phyloP scores from a whole-genome alignment of 2,113 vertebrate species.

The Boulengeromyrus knoepffleri region DNA sequence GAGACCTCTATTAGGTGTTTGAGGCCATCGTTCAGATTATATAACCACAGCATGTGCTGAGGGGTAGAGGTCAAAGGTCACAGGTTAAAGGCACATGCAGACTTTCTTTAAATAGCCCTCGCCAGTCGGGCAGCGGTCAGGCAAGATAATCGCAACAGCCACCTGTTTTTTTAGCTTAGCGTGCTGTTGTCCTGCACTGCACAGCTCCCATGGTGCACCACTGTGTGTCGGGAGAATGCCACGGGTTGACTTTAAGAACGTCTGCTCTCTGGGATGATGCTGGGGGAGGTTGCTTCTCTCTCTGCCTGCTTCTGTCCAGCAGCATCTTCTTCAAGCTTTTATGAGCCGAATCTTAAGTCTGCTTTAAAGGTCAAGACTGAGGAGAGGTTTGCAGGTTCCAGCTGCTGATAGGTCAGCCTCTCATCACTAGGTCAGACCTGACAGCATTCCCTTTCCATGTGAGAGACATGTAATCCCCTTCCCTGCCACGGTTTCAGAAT shows the following conservation, averaged over 20 bases:
- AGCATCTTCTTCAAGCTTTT: background rate
- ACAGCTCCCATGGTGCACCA: background rate
- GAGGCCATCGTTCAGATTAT: background rate
- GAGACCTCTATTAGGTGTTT: background rate
- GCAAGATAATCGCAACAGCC: background rate
- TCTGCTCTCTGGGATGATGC: background rate
- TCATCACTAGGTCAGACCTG: background rate
- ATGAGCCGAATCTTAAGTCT: background rate
- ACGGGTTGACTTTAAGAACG: background rate
- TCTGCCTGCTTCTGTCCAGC: conserved; percentile 7
- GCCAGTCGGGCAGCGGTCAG: background rate
- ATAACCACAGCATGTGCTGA: background rate
- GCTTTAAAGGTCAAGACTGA: background rate
- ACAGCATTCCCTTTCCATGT: background rate
- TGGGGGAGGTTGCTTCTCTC: background rate
- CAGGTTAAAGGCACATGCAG: background rate
- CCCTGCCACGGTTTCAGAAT: background rate
- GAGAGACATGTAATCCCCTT: background rate
- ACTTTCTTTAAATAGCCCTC: background rate
- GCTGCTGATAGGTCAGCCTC: background rate
- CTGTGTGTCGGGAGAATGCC: background rate
- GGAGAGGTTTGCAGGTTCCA: background rate
- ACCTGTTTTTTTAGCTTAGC: background rate
- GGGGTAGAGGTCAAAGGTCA: background rate
- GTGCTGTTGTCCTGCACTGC: background rate